Evolutionary conservation across 2,113 vertebrate genomes (phyloP), one percentile per base, ranked within the genome.

Genomic region (Tonatia bakeri): DNA sequence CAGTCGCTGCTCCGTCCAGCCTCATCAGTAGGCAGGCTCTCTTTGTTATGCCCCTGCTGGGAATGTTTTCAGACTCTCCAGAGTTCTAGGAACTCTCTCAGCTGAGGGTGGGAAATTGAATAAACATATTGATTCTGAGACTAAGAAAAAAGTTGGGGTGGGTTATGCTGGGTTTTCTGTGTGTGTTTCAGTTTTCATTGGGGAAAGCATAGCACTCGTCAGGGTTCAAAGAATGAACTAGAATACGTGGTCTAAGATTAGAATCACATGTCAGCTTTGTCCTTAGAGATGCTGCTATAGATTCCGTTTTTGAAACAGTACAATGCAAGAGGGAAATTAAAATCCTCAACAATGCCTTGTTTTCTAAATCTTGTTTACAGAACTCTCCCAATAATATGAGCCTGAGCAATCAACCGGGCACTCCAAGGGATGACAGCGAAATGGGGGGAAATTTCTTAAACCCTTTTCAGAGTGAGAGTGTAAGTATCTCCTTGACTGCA

Each of bases 371-470:
- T 97, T 87, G 1, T 94, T 98, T 94, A 92, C 98, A 99, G 99
- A 99, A 99, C 97, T 99, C 99, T 98, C 99, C 99, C 96, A 99
- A 99, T 98, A 99, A 99, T 98, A 99, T 99, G 97, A 99, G 99
- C 98, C 99, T 99, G 99, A 99, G 99, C 98, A 99, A 99, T 98
- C 99, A 99, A 97, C 99, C 99, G 20, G 99, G 99, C 97, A 99
- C 99, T 94, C 99, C 99, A 90, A 99, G 99, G 94, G 99, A 99
- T 98, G 99, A 99, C 47, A 98, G 99, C 87, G 99, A 99, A 98
- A 99, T 99, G 99, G 99, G 99, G 96, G 99, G 99, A 97, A 99
- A 99, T 98, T 99, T 99, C 98, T 99, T 99, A 98, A 99, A 99
- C 98, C 99, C 99, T 97, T 99, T 99, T 98, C 99, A 99, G 98